Evolutionary conservation across 2,113 vertebrate species (phyloP).

Genomic region (Cyphomyrus plagiostoma): DNA sequence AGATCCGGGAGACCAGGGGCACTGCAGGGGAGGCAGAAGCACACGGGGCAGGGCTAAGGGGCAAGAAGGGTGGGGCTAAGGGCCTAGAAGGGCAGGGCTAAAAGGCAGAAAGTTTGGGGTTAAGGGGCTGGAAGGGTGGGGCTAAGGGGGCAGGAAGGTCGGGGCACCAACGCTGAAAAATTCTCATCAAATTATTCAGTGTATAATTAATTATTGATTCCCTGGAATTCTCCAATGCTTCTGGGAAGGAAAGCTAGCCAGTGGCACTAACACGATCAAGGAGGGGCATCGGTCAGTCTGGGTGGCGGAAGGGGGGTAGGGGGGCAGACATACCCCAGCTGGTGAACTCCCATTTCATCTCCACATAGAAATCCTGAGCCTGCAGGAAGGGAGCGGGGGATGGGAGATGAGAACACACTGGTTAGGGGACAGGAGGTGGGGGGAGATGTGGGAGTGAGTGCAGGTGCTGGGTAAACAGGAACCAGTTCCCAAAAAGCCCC

Average conservation of each 20-base stretch:
- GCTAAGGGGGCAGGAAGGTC: neutral
- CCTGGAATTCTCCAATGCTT: neutral
- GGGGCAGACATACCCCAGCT: constrained; percentile 80
- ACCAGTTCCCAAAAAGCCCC: neutral
- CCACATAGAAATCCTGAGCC: constrained; percentile 96
- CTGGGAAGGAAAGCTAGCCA: neutral
- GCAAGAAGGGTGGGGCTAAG: neutral
- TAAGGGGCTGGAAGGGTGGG: neutral
- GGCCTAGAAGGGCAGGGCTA: neutral
- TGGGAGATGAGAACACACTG: neutral
- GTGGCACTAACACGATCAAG: neutral
- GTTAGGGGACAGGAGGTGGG: neutral
- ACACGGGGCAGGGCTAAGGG: constrained; percentile 3
- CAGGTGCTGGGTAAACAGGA: neutral
- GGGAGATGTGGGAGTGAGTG: neutral
- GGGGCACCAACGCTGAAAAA: neutral
- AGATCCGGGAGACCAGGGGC: constrained; percentile 93
- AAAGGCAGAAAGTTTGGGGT: neutral
- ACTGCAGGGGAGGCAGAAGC: constrained; percentile 56
- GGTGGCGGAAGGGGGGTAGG: neutral
- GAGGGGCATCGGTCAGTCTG: neutral
- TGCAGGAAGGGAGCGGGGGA: constrained; percentile 38
- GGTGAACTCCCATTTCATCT: constrained; percentile 98
- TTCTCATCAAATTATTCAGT: neutral
- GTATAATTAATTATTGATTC: constrained; percentile 1